Evolutionary conservation across 2,113 vertebrate species (phyloP), one percentile per base, ranked within the genome.

Genomic region (Equus przewalskii): DNA sequence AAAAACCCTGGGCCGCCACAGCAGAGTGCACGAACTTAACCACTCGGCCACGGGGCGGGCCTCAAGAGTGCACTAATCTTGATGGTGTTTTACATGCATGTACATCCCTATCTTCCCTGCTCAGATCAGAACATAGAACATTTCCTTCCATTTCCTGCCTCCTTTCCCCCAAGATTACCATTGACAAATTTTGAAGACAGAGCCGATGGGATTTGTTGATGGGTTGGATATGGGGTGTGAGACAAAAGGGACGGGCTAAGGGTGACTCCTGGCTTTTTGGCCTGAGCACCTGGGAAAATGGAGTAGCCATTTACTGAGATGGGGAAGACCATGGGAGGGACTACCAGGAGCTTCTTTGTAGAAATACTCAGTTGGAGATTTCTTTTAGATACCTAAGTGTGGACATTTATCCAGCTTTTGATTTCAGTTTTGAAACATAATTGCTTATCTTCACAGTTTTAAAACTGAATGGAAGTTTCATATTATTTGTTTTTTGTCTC

Each of bases 401-500:
- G 65, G 10, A 70, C 26, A 26, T 65, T 96, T 94, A 94, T 80
- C 58, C 16, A 69, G 41, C 49, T 84, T 96, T 94, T 96, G 67
- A 67, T 65, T 13, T 36, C 36, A 56, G 10, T 98, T 96, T 96
- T 89, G 69, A 95, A 95, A 79, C 2, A 83, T 87, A 91, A 64
- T 88, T 96, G 79, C 19, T 80, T 65, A 84, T 88, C 26, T 67
- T 95, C 33, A 64, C 30, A 91, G 44, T 80, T 92, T 97, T 89
- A 85, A 94, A 93, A 90, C 21, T 64, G 75, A 94, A n/a, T 51
- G 19, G 60, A 80, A 91, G 36, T 96, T 95, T 91, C 79, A 22
- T 84, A 21, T 94, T 85, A 64, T 91, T 93, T 92, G 54, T 86
- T 78, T 85, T 94, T 60, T 60, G 24, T 88, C 60, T 95, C 18